These are phyloP conservation scores for Caradrina clavipalpis DNA, from an alignment of 2,888 invertebrate species.

Conservation along the genomic window DNA sequence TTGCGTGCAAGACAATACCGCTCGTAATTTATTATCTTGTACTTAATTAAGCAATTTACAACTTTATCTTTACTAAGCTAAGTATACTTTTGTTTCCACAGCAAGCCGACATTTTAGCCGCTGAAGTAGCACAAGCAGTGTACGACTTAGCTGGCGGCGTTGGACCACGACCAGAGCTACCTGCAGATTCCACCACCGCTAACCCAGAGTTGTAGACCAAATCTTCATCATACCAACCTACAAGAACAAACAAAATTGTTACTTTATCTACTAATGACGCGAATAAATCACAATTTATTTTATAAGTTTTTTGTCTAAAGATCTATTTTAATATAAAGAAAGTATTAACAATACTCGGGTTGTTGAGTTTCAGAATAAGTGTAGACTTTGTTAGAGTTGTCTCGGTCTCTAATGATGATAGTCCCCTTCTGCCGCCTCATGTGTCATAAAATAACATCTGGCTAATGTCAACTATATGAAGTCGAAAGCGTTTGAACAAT, in stretches of 20 bases:
- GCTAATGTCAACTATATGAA: too few species aligned
- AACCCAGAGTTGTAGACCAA: neutral
- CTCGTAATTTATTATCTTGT: too few species aligned
- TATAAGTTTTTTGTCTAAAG: conserved; percentile 20
- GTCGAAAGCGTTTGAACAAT: neutral
- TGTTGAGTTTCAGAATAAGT: too few species aligned
- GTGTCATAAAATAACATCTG: too few species aligned
- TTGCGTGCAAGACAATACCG: too few species aligned
- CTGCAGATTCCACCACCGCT: conserved; percentile 32
- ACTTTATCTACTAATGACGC: conserved; percentile 6
- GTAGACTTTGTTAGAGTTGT: too few species aligned
- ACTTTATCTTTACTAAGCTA: too few species aligned
- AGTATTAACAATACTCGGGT: too few species aligned
- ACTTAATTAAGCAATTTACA: too few species aligned
- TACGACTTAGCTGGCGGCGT: conserved; percentile 95
- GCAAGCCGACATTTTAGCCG: conserved; percentile 93
- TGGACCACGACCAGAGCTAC: conserved; percentile 91
- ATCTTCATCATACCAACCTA: conserved; percentile 8
- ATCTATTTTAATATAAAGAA: conserved; percentile 1
- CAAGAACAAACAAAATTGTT: conserved; percentile 40
- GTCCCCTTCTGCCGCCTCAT: too few species aligned
- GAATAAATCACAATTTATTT: conserved; percentile 25
- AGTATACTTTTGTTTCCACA: conserved; percentile 67
- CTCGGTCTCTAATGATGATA: too few species aligned
- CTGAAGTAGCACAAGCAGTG: conserved; percentile 94